Percentiles rank a stretch among this genome's conserved stretches.
These are phyloP conservation scores for Drosophila subquinaria DNA, from an alignment of 2,888 invertebrate genomes.

Conservation along the genomic window DNA sequence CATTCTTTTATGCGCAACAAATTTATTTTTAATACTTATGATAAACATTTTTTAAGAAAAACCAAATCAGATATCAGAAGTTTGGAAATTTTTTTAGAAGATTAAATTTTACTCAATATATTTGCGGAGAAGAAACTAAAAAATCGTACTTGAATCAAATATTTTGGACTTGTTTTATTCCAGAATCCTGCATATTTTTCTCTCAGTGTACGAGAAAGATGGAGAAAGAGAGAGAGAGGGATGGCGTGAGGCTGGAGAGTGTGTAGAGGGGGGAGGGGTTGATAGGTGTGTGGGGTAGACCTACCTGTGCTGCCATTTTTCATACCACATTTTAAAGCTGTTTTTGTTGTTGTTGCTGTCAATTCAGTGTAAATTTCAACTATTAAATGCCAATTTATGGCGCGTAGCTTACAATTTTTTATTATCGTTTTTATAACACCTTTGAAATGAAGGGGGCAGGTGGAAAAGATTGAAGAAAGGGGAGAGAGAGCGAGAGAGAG, in stretches of 20 bases:
- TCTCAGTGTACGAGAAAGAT: not conserved
- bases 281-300: constrained; percentile 25
- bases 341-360: constrained; percentile 50
- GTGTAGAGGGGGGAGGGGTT: not conserved
- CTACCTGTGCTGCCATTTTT: constrained; percentile 39
- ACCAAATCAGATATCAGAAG: too few relatives aligned
- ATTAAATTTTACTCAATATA: too few relatives aligned
- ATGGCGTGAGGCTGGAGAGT: not conserved
- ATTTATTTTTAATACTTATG: too few relatives aligned
- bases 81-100: too few relatives aligned
- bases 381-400: constrained; percentile 81
- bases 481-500: not conserved
- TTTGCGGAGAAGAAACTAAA: too few relatives aligned
- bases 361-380: constrained; percentile 81
- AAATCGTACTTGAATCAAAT: too few relatives aligned
- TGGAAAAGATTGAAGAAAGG: not conserved
- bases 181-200: too few relatives aligned
- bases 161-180: too few relatives aligned
- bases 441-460: constrained; percentile 28
- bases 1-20: too few relatives aligned
- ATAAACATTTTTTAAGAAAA: too few relatives aligned
- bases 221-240: not conserved
- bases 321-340: constrained; percentile 15
- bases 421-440: constrained; percentile 81
- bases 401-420: constrained; percentile 80